Evolutionary conservation across 2,888 invertebrate species (phyloP).

Genomic region (Timema cristinae): DNA sequence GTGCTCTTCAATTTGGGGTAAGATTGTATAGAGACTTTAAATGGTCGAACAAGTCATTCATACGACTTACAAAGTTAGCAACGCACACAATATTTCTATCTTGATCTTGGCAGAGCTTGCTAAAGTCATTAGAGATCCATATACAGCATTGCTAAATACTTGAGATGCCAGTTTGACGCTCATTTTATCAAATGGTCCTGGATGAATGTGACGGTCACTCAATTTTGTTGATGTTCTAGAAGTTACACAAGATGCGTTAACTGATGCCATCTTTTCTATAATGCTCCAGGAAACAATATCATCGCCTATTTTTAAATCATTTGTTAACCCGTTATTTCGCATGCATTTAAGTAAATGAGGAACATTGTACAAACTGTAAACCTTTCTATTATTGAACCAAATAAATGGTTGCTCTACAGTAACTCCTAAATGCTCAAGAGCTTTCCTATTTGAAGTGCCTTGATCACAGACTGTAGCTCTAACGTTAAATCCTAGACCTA

Average conservation of each 20-base stretch:
- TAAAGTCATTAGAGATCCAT: conserved; percentile 23
- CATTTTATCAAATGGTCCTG: conserved; percentile 34
- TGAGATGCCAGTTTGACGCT: conserved; percentile 34
- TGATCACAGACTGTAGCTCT: conserved; percentile 34
- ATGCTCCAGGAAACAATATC: conserved; percentile 18
- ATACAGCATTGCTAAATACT: conserved; percentile 35
- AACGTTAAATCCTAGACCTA: conserved; percentile 30
- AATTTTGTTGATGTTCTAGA: conserved; percentile 33
- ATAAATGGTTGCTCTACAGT: conserved; percentile 30
- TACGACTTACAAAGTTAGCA: conserved; percentile 32
- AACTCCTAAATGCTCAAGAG: conserved; percentile 31
- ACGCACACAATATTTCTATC: conserved; percentile 23
- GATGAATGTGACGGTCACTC: conserved; percentile 33
- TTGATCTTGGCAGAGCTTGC: neutral
- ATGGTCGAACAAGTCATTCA: too few species aligned
- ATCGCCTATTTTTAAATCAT: conserved; percentile 27
- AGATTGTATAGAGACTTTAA: too few species aligned
- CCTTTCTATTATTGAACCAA: conserved; percentile 25
- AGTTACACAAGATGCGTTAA: neutral
- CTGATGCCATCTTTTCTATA: conserved; percentile 28
- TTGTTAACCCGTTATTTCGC: conserved; percentile 31
- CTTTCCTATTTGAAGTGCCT: conserved; percentile 31
- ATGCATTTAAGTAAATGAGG: conserved; percentile 33
- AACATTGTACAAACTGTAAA: conserved; percentile 33
- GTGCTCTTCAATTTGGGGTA: too few species aligned